Evolutionary conservation across 2,113 vertebrate species (phyloP).

Genomic region (Jaculus jaculus): DNA sequence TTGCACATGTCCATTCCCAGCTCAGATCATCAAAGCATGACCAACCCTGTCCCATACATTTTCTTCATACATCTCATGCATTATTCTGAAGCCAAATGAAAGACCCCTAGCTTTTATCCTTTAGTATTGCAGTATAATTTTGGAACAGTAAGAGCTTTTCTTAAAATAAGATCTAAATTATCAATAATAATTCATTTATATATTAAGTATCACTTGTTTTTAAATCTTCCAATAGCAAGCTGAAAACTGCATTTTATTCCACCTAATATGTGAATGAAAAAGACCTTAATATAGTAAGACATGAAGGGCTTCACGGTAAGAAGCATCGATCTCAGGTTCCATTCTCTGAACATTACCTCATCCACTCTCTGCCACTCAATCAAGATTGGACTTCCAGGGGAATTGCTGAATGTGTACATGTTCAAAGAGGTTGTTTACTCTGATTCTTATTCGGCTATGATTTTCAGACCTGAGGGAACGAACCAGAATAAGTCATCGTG

Average conservation of each 20-base stretch:
- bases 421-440: not conserved
- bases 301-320: not conserved
- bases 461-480: not conserved
- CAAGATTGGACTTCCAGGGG: not conserved
- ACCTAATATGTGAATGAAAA: not conserved
- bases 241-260: not conserved
- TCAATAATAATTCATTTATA: not conserved
- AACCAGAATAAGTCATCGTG: not conserved
- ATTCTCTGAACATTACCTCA: not conserved
- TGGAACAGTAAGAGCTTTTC: not conserved
- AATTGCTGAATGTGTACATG: not conserved
- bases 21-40: too few species aligned
- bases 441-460: not conserved
- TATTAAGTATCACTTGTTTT: not conserved
- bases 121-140: not conserved
- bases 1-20: too few species aligned
- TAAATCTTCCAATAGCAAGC: not conserved
- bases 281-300: not conserved
- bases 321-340: not conserved
- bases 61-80: rapidly evolving
- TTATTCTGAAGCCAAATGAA: not conserved
- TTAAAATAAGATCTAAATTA: not conserved
- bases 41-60: not conserved
- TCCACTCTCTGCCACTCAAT: not conserved
- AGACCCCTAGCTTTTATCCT: not conserved